Evolutionary conservation across 2,888 invertebrate genomes (phyloP).

Genomic region (Phengaris alcon): DNA sequence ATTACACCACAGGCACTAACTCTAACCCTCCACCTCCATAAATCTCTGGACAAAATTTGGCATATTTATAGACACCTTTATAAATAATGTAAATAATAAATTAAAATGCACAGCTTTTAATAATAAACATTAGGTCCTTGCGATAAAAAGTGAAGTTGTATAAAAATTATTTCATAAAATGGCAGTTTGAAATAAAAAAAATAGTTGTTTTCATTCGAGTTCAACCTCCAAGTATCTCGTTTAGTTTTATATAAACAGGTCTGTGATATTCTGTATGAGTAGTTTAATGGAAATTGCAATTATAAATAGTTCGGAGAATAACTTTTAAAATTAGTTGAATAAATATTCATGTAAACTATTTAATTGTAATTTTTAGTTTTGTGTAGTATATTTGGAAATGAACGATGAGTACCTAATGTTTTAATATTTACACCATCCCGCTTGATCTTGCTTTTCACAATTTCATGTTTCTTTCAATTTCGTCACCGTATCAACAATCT

Average conservation of each 20-base stretch:
- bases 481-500: background rate
- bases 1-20: too few species aligned
- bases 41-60: slow-evolving; percentile 1
- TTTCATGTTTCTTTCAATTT: background rate
- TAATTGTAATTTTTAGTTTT: background rate
- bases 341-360: slow-evolving; percentile 7
- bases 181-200: background rate
- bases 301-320: slow-evolving; percentile 18
- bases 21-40: background rate
- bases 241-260: slow-evolving; percentile 49
- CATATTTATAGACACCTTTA: background rate
- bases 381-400: background rate
- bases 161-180: background rate
- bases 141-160: background rate
- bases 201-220: slow-evolving; percentile 39
- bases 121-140: slow-evolving; percentile 19
- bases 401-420: slow-evolving; percentile 21
- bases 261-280: slow-evolving; percentile 43
- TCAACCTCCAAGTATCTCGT: slow-evolving; percentile 76
- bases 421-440: background rate
- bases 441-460: background rate
- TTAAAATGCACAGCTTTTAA: background rate
- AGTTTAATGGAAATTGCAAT: slow-evolving; percentile 20
- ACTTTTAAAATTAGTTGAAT: slow-evolving; percentile 3
- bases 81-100: background rate